Conservation (phyloP, 2,888 invertebrate species). For the Bellardia pandia region DNA sequence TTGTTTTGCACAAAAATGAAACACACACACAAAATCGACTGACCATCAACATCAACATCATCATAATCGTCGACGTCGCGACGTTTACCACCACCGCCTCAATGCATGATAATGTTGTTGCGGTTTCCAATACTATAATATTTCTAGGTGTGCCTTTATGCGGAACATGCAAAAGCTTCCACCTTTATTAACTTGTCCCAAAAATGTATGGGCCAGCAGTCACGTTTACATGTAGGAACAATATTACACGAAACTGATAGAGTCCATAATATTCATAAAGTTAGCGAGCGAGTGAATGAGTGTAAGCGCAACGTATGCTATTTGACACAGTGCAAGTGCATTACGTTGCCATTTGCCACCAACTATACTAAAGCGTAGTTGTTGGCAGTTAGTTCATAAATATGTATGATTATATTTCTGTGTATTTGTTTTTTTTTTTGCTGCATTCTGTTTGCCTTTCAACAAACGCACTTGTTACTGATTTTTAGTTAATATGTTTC, state of each 20-base stretch:
- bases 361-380: neutral
- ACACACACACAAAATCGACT: slow-evolving; percentile 15
- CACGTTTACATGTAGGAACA: slow-evolving; percentile 39
- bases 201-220: slow-evolving; percentile 42
- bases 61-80: neutral
- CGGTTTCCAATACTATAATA: slow-evolving; percentile 23
- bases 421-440: neutral
- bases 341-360: slow-evolving; percentile 24
- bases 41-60: slow-evolving; percentile 20
- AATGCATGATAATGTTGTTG: neutral
- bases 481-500: slow-evolving; percentile 14
- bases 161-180: slow-evolving; percentile 48
- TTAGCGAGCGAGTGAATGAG: slow-evolving; percentile 14
- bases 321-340: slow-evolving; percentile 34
- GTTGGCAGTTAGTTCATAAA: neutral
- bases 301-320: slow-evolving; percentile 34
- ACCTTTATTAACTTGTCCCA: slow-evolving; percentile 51
- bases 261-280: slow-evolving; percentile 9
- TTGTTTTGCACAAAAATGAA: neutral
- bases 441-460: neutral
- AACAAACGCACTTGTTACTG: slow-evolving; percentile 49
- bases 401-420: too few relatives aligned
- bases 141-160: slow-evolving; percentile 61
- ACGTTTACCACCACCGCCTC: slow-evolving; percentile 8
- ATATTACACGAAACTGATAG: slow-evolving; percentile 9